Evolutionary conservation across 2,113 vertebrate species (phyloP).

Genomic region (Aleadryas rufinucha): DNA sequence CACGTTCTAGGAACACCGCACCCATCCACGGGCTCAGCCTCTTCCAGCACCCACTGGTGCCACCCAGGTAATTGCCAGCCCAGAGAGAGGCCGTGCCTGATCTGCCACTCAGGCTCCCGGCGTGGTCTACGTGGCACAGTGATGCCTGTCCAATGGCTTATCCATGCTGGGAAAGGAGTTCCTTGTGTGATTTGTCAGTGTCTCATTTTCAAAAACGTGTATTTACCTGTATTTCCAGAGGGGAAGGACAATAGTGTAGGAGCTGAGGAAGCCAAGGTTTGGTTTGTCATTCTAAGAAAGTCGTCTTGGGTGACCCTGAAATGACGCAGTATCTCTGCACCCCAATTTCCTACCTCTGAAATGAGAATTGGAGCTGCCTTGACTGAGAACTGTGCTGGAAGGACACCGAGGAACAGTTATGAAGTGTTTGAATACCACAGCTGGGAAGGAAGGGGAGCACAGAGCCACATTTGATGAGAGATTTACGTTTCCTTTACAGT

Average conservation of each 20-base stretch:
- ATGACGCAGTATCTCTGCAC: background rate
- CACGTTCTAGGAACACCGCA: conserved; percentile 29
- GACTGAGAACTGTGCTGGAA: background rate
- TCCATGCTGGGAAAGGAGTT: background rate
- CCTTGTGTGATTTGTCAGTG: background rate
- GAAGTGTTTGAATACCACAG: background rate
- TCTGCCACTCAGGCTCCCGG: background rate
- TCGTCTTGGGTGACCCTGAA: background rate
- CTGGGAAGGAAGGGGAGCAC: background rate
- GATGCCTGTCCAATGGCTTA: background rate
- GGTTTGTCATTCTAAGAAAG: background rate
- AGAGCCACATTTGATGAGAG: background rate
- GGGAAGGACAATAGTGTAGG: background rate
- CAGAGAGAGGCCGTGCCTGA: background rate
- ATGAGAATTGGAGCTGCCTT: background rate
- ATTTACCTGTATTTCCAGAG: background rate
- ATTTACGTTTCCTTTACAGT: background rate
- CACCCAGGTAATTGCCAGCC: background rate
- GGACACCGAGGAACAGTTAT: background rate
- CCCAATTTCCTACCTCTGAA: background rate
- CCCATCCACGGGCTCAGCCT: background rate
- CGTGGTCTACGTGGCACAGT: background rate
- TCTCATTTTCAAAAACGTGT: background rate
- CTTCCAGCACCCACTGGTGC: background rate
- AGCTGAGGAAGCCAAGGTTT: background rate